Evolutionary conservation across 2,888 invertebrate species (phyloP).

Genomic region (Crossocerus cetratus): DNA sequence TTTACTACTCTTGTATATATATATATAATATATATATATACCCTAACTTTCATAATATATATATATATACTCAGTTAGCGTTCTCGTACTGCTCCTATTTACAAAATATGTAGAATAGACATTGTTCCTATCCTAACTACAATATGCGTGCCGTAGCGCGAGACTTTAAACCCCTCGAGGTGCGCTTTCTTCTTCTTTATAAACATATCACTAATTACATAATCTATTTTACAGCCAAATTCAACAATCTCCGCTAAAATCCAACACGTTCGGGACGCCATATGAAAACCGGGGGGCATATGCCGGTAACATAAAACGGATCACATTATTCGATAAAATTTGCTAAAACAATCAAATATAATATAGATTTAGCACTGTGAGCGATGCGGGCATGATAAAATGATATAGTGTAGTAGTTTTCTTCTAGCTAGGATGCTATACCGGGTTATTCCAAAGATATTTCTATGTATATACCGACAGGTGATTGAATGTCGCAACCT

Average conservation of each 20-base stretch:
- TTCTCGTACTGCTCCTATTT: constrained; percentile 64
- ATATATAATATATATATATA: constrained; percentile 44
- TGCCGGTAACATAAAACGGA: constrained; percentile 47
- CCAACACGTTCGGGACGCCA: constrained; percentile 57
- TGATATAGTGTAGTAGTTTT: too few relatives aligned
- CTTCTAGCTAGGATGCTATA: too few relatives aligned
- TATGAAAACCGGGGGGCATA: constrained; percentile 32
- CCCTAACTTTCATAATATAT: constrained; percentile 54
- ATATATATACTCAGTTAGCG: constrained; percentile 61
- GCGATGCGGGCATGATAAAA: too few relatives aligned
- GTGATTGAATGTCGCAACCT: too few relatives aligned
- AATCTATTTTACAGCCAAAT: constrained; percentile 75
- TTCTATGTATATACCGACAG: too few relatives aligned
- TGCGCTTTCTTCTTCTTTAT: constrained; percentile 65
- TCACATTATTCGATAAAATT: constrained; percentile 47
- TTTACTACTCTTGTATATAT: constrained; percentile 58
- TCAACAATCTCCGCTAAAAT: constrained; percentile 73
- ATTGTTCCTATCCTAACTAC: constrained; percentile 72
- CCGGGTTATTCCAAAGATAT: too few relatives aligned
- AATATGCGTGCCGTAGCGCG: constrained; percentile 71
- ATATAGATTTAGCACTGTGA: neutral
- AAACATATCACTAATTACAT: constrained; percentile 67
- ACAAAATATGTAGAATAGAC: constrained; percentile 73
- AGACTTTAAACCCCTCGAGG: constrained; percentile 65
- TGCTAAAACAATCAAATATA: constrained; percentile 45